Conservation (phyloP, 2,113 vertebrate species). For the Phrynosoma blainvillii region DNA sequence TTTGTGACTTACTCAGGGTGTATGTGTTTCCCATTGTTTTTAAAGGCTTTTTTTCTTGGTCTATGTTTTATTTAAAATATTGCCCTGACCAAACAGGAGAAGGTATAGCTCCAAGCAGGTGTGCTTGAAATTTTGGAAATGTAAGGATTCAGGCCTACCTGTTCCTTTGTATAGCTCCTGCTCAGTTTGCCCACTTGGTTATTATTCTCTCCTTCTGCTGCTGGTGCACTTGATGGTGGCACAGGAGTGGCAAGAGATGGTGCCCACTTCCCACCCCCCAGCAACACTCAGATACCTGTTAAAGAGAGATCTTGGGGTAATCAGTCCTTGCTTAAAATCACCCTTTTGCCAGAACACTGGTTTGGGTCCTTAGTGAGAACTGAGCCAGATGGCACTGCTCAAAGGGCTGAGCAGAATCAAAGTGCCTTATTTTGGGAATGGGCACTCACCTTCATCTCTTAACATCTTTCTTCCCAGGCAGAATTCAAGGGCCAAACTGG, state of each 20-base stretch:
- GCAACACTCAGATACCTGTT: background rate
- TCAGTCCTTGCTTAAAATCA: background rate
- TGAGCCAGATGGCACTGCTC: background rate
- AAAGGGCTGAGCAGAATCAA: background rate
- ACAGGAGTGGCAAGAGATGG: background rate
- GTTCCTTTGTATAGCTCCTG: too few relatives aligned
- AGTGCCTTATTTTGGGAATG: constrained; percentile 14
- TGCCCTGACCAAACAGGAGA: background rate
- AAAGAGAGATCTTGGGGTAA: background rate
- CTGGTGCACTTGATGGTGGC: background rate
- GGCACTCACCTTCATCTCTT: background rate
- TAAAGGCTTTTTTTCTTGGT: background rate
- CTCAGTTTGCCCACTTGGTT: background rate
- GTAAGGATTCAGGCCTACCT: background rate
- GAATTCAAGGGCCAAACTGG: background rate
- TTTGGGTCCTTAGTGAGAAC: background rate
- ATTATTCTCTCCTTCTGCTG: too few relatives aligned
- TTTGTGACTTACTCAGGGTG: constrained; percentile 10
- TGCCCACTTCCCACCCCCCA: background rate
- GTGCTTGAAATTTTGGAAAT: background rate
- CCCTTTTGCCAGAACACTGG: background rate
- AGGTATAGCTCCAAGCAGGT: background rate
- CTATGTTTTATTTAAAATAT: background rate
- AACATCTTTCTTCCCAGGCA: background rate
- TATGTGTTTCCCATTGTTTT: background rate